Base-by-base conservation (phyloP, 2,113 vertebrate genomes). In the Rhynchomys soricoides region DNA sequence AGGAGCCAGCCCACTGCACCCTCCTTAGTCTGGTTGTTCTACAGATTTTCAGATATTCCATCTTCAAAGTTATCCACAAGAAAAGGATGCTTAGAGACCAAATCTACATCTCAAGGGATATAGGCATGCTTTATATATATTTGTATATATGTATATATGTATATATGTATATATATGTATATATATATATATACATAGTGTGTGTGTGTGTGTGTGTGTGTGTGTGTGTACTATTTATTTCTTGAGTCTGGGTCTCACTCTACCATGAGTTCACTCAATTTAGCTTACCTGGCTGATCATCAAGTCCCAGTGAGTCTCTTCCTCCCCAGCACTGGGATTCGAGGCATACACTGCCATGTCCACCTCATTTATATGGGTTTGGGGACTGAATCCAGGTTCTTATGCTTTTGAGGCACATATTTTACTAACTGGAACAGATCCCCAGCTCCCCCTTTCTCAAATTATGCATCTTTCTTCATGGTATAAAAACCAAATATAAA, bases 401-500 rank as follows among this genome's bases (percentile, higher is more conserved):
- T 17, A 75, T 75, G n/a, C 22, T 75, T 45, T 75, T 75, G 43
- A 45, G 40, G 37, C 22, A 45, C 21, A 43, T 26, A 75, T 40
- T 75, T 75, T 75, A 75, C 73, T 45, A 21, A 43, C 40, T 75
- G 43, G 73, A 43, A 12, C 22, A 26, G 26, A 45, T 45, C 11
- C 24, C 74, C n/a, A 75, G 21, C n/a, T n/a, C n/a, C n/a, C n/a
- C n/a, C 22, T 29, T 22, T 4, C 29, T 64, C 40, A 74, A 43
- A 43, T 12, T 48, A 55, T 8, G 6, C 3, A 62, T 52, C 73
- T 92, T 90, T 82, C 59, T 82, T 57, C 78, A 64, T 5, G 45
- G 48, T 75, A 34, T 89, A 83, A 90, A 97, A 94, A 70, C 15
- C 52, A 97, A 96, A 86, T 37, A 66, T 62, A 86, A 94, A 9